A percentile compares a stretch with the other conserved stretches of the same genome.
Conservation (phyloP, 53 echinoderm and acorn worm species). For the Antedon mediterranea region DNA sequence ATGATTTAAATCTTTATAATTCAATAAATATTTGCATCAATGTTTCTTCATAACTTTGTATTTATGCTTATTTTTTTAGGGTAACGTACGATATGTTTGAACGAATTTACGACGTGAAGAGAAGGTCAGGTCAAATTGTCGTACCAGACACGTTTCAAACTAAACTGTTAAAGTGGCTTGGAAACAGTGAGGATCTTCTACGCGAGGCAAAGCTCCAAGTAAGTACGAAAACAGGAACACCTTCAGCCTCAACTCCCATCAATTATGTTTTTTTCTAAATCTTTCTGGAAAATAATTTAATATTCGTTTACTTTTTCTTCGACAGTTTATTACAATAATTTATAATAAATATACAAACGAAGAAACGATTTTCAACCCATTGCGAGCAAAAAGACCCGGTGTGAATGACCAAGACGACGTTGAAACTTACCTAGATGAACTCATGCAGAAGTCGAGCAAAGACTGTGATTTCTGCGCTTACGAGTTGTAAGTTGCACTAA, state of each 20-base stretch:
- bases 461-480: conserved; percentile 93
- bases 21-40: too few relatives aligned
- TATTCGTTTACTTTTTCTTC: not conserved
- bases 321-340: conserved; percentile 61
- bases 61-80: conserved; percentile 8
- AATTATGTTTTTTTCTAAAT: too few relatives aligned
- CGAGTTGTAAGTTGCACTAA: conserved; percentile 86
- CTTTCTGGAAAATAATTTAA: too few relatives aligned
- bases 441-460: conserved; percentile 39
- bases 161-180: conserved; percentile 66
- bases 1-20: not conserved
- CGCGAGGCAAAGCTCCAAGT: conserved; percentile 63
- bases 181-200: conserved; percentile 55
- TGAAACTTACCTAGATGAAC: conserved; percentile 46
- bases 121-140: conserved; percentile 46
- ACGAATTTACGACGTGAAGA: conserved; percentile 44
- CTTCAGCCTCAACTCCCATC: too few relatives aligned
- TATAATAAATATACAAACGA: conserved; percentile 94
- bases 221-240: not conserved
- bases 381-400: conserved; percentile 67
- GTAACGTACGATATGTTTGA: conserved; percentile 30
- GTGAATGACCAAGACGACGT: conserved; percentile 20
- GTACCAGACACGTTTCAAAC: conserved; percentile 74
- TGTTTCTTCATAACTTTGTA: too few relatives aligned
- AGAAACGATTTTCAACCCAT: conserved; percentile 58